phyloP scores from a whole-genome alignment of 1,140 invertebrate species.

The Hylaeus anthracinus region DNA sequence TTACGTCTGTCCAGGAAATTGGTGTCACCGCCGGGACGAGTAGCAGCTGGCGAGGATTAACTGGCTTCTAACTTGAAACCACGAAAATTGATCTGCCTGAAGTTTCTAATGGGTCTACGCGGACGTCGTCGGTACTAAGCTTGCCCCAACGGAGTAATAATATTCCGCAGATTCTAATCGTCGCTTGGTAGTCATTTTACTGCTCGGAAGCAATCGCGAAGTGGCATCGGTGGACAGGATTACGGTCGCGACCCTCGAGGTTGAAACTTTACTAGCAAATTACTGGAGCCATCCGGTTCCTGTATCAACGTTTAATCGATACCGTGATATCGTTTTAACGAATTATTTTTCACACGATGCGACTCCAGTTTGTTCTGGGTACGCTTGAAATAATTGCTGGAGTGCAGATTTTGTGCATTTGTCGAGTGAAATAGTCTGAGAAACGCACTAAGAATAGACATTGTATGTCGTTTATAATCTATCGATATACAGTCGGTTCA shows the following conservation, averaged over 20 bases:
- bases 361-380: too few relatives aligned
- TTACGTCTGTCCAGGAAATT: constrained; percentile 28
- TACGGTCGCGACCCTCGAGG: background rate
- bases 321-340: too few relatives aligned
- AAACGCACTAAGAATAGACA: too few relatives aligned
- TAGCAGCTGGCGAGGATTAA: constrained; percentile 29
- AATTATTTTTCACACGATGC: too few relatives aligned
- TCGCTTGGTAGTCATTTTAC: background rate
- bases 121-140: background rate
- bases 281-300: background rate
- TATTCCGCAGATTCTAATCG: background rate
- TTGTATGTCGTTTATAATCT: too few relatives aligned
- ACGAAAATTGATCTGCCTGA: constrained; percentile 20
- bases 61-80: background rate
- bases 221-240: background rate
- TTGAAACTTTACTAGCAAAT: background rate
- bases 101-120: constrained; percentile 6
- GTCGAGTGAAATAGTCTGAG: too few relatives aligned
- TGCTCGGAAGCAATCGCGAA: too few relatives aligned
- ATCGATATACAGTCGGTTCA: too few relatives aligned
- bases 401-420: too few relatives aligned
- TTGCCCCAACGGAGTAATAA: too few relatives aligned
- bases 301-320: too few relatives aligned
- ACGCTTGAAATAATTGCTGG: too few relatives aligned
- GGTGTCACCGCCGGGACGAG: constrained; percentile 20